These are phyloP conservation scores for Drosophila neonasuta DNA, from an alignment of 2,888 invertebrate genomes.

Conservation along the genomic window DNA sequence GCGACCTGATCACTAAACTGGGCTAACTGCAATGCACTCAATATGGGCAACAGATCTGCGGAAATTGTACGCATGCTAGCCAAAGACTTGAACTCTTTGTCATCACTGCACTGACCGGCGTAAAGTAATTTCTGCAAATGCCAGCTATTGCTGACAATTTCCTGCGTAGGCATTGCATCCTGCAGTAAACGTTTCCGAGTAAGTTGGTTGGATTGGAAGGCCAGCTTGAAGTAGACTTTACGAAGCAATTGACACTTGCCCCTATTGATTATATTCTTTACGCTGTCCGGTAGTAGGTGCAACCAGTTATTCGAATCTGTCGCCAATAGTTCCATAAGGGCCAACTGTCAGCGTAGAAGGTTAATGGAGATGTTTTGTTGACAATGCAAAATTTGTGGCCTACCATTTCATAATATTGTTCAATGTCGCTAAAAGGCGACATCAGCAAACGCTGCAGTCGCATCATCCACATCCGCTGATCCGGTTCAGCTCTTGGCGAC, in stretches of 20 bases:
- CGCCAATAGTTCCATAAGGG: constrained; percentile 41
- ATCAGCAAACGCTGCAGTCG: constrained; percentile 32
- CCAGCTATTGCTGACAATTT: constrained; percentile 38
- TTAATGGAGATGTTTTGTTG: not conserved
- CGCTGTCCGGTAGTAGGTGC: not conserved
- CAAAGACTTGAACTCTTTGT: constrained; percentile 36
- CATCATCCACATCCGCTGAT: constrained; percentile 28
- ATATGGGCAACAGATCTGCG: constrained; percentile 12
- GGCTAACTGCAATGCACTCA: constrained; percentile 19
- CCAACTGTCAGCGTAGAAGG: constrained; percentile 23
- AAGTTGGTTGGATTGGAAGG: constrained; percentile 1
- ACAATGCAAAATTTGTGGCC: not conserved
- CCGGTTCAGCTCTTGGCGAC: not conserved
- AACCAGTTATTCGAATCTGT: constrained; percentile 30
- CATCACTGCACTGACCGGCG: constrained; percentile 26
- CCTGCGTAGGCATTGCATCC: constrained; percentile 4
- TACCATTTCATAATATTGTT: constrained; percentile 67
- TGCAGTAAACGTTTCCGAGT: constrained; percentile 39
- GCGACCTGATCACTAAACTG: accelerated
- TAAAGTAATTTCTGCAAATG: constrained; percentile 46
- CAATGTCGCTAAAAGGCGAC: constrained; percentile 10
- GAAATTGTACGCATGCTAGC: constrained; percentile 13
- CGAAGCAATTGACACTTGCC: constrained; percentile 27
- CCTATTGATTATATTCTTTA: constrained; percentile 14
- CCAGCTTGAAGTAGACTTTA: constrained; percentile 43